Conservation (phyloP, 1,140 invertebrate genomes). For the Drosophila melanica region DNA sequence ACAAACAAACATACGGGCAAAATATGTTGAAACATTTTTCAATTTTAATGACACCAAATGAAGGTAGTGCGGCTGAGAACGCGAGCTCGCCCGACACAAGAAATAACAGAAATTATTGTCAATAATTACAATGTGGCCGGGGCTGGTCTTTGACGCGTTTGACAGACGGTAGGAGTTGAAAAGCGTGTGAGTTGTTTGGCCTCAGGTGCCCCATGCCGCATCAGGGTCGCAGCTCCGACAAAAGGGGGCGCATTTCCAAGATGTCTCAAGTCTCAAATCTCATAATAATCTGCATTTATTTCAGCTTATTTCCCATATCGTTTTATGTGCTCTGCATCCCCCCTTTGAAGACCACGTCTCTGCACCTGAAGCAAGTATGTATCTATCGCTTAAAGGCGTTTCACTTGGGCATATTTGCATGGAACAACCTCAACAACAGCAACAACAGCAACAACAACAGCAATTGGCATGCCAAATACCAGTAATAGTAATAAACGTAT, state of each 20-base stretch:
- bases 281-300: no score
- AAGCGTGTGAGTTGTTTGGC: constrained; percentile 54
- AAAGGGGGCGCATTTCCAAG: not conserved
- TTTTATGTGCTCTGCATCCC: constrained; percentile 1
- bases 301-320: not conserved
- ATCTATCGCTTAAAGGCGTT: constrained; percentile 61
- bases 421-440: constrained; percentile 17
- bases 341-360: not conserved
- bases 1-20: constrained; percentile 43
- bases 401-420: constrained; percentile 64
- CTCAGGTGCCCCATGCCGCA: constrained; percentile 51
- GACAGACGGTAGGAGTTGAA: constrained; percentile 80
- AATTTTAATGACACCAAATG: constrained; percentile 73
- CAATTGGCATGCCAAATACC: constrained; percentile 58
- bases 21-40: constrained; percentile 65
- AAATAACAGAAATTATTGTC: constrained; percentile 81
- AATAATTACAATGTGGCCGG: constrained; percentile 74
- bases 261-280: not conserved
- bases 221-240: constrained; percentile 28
- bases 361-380: constrained; percentile 23
- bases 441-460: constrained; percentile 30
- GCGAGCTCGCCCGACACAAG: constrained; percentile 37
- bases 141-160: constrained; percentile 73
- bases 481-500: constrained; percentile 76
- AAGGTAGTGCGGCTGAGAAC: constrained; percentile 54